Base-by-base conservation (phyloP, 2,888 invertebrate species). In the Agonopterix subpropinquella region DNA sequence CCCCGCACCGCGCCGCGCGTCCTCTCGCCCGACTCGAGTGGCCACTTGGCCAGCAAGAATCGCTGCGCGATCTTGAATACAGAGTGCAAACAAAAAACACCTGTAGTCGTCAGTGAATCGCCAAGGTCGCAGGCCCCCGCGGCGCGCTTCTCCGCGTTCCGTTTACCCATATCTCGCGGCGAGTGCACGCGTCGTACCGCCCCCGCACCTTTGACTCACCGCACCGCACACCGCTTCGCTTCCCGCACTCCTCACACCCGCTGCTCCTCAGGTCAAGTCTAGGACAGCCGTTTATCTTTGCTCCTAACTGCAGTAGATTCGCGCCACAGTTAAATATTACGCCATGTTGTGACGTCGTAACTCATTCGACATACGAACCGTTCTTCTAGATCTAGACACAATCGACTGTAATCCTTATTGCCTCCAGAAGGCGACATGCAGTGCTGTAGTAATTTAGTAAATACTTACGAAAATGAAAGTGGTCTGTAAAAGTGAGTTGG, bases 101-200 rank as follows among this genome's bases (percentile, higher is more conserved):
- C 86, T 87, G 87, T 85, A 86, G 80, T 80, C 82, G 84, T 80
- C 80, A 80, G 82, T 69, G 79, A 83, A 78, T 80, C 69, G 76
- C 73, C 87, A 87, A 86, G 86, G 85, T 81, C 84, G 76, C 78
- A 79, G 77, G 81, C 80, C 83, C 81, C 79, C 74, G 79, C 74
- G 69, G 75, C 75, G 75, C 73, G 77, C 71, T 74, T 62, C 76
- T 80, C 77, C 61, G 77, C 84, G 86, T 79, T 85, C 82, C 84
- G 85, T 78, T 87, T 84, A 87, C 85, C 87, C 80, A 87, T 82
- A 87, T 88, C 82, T 86, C 81, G 81, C 84, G 80, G 80, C 80
- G 73, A 80, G 73, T 81, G 85, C 82, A 84, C 70, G 43, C 39
- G 41, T 43, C 59, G 64, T 65, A 54, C 71, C 80, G 73, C 80